Evolutionary conservation across 1,140 invertebrate genomes (phyloP).

Genomic region (Maconellicoccus hirsutus): DNA sequence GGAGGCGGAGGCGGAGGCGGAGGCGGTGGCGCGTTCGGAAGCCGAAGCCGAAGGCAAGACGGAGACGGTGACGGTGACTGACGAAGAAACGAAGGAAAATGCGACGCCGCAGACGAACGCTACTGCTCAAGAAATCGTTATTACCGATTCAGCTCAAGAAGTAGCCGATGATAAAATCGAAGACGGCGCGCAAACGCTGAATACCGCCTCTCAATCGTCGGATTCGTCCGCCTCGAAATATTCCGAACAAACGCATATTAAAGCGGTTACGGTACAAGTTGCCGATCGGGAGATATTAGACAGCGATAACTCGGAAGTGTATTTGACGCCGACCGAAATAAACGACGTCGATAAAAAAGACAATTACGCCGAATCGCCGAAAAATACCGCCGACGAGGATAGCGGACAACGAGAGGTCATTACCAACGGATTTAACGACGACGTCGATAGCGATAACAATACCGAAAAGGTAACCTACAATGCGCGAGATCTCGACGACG

Average conservation of each 20-base stretch:
- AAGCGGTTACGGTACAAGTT: slow-evolving; percentile 29
- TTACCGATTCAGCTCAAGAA: not conserved
- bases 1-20: too few species aligned
- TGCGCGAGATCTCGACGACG: not conserved
- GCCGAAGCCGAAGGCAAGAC: too few species aligned
- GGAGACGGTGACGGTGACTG: too few species aligned
- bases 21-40: too few species aligned
- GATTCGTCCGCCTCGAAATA: not conserved
- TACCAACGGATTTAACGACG: slow-evolving; percentile 34
- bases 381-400: not conserved
- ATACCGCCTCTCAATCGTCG: not conserved
- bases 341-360: slow-evolving; percentile 32
- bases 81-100: too few species aligned
- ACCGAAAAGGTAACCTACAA: too few species aligned
- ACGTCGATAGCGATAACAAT: slow-evolving; percentile 35
- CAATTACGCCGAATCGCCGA: slow-evolving; percentile 25
- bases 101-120: too few species aligned
- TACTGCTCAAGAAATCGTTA: not conserved
- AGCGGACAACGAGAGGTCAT: slow-evolving; percentile 27
- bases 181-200: not conserved
- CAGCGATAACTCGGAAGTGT: slow-evolving; percentile 46
- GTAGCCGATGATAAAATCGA: not conserved
- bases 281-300: slow-evolving; percentile 35
- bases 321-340: slow-evolving; percentile 46
- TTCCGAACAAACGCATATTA: slow-evolving; percentile 23